Conservation (phyloP, 2,888 invertebrate genomes). For the Ectemnius cavifrons region DNA sequence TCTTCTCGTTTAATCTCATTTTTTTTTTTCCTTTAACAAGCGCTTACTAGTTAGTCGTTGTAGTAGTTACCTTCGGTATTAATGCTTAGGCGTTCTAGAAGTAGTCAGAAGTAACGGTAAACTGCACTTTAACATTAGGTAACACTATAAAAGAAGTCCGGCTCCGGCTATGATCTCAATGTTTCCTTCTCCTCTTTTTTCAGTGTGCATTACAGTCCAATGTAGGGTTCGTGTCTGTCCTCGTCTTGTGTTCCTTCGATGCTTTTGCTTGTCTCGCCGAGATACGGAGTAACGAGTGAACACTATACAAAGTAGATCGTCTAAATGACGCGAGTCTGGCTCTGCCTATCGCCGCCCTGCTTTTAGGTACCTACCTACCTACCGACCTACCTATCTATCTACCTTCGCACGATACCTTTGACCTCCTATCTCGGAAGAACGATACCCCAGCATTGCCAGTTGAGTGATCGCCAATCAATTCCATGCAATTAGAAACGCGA, state of each 20-base stretch:
- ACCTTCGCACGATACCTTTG: conserved; percentile 36
- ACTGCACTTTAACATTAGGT: conserved; percentile 49
- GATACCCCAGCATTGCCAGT: not conserved
- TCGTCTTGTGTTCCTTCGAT: not conserved
- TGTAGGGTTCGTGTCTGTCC: conserved; percentile 2
- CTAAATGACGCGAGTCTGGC: conserved; percentile 47
- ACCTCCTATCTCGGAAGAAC: not conserved
- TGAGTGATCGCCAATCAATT: conserved; percentile 5
- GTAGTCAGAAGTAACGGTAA: conserved; percentile 51
- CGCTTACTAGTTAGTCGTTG: conserved; percentile 59
- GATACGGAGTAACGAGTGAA: conserved; percentile 37
- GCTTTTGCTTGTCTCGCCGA: conserved; percentile 15
- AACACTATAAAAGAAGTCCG: conserved; percentile 52
- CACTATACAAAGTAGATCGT: conserved; percentile 37
- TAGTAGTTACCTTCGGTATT: conserved; percentile 51
- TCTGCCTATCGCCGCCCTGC: conserved; percentile 53
- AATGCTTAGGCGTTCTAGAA: conserved; percentile 49
- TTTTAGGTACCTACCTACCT: conserved; percentile 48
- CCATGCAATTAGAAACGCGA: not conserved
- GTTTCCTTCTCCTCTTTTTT: conserved; percentile 17
- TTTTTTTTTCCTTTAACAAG: conserved; percentile 38
- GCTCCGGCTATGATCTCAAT: conserved; percentile 30
- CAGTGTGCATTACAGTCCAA: conserved; percentile 9
- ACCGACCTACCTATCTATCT: conserved; percentile 55
- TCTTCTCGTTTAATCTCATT: conserved; percentile 30